These are phyloP conservation scores for Saxidomus purpurata DNA, from an alignment of 1,140 invertebrate genomes.

Conservation along the genomic window DNA sequence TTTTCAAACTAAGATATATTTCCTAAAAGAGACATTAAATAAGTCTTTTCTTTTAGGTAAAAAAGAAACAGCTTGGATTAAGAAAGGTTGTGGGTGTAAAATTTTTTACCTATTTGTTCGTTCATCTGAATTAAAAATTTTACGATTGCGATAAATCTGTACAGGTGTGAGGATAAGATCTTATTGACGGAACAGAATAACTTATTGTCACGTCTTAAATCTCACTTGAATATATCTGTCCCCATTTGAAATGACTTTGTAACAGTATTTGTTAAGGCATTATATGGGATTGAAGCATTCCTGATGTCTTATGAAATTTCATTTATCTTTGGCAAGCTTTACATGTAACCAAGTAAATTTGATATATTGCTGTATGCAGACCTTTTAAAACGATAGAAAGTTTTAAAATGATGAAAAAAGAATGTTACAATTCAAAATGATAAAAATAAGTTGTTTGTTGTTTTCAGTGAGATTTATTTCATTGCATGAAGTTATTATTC, in stretches of 20 bases:
- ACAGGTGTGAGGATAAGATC: conserved; percentile 18
- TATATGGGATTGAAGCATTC: not conserved
- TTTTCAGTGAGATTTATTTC: too few relatives aligned
- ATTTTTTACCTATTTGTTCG: not conserved
- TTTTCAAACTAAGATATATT: too few relatives aligned
- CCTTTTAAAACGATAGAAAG: not conserved
- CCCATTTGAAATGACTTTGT: conserved; percentile 21
- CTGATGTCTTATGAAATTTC: conserved; percentile 4
- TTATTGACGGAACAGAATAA: not conserved
- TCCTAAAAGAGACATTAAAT: too few relatives aligned
- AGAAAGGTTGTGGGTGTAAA: too few relatives aligned
- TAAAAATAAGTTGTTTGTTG: not conserved
- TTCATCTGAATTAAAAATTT: not conserved
- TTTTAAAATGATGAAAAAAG: not conserved
- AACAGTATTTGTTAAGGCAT: not conserved
- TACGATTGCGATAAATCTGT: not conserved
- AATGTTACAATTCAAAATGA: not conserved
- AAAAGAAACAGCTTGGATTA: too few relatives aligned
- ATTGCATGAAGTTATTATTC: too few relatives aligned
- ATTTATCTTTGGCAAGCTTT: not conserved
- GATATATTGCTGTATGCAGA: not conserved
- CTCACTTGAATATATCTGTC: not conserved
- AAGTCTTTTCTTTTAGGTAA: too few relatives aligned
- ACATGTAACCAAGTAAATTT: not conserved
- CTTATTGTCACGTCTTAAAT: conserved; percentile 27